These are phyloP conservation scores for Drosophila pandora DNA, from an alignment of 1,140 invertebrate species.

Conservation along the genomic window DNA sequence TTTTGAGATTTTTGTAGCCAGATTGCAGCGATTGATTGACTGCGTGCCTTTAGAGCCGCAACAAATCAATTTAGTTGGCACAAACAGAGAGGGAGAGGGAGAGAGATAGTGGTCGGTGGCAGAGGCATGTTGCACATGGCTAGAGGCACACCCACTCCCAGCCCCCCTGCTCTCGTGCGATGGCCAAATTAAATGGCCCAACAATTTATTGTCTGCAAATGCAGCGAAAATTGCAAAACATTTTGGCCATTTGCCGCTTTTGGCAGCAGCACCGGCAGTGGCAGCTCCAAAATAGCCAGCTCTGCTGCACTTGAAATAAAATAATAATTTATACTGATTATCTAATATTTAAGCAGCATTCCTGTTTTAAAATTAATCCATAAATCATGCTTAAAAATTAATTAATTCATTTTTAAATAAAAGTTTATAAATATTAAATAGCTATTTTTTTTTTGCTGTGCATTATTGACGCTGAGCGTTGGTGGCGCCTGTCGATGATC, in stretches of 20 bases:
- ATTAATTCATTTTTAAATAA: not conserved
- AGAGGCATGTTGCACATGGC: constrained; percentile 28
- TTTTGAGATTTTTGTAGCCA: constrained; percentile 20
- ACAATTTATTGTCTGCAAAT: constrained; percentile 73
- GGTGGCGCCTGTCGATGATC: constrained; percentile 65
- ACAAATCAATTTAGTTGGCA: constrained; percentile 75
- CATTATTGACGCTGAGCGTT: constrained; percentile 50
- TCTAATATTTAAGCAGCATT: not conserved
- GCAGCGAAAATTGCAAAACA: constrained; percentile 71
- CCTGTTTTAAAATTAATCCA: not conserved
- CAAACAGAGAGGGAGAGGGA: constrained; percentile 7
- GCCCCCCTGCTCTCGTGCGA: constrained; percentile 17
- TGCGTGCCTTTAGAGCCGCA: constrained; percentile 74
- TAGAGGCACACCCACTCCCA: constrained; percentile 36
- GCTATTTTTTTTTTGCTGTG: constrained; percentile 8
- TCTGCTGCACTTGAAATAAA: constrained; percentile 1
- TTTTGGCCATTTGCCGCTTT: constrained; percentile 58
- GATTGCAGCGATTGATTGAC: constrained; percentile 70
- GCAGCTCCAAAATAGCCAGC: constrained; percentile 16
- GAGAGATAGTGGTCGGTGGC: no score
- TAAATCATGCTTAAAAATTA: not conserved
- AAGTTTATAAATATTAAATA: not conserved
- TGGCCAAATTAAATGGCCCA: constrained; percentile 68
- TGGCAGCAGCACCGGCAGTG: constrained; percentile 25
- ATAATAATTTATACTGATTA: not conserved